Evolutionary conservation across 2,113 vertebrate genomes (phyloP).

Genomic region (Hypomesus transpacificus): DNA sequence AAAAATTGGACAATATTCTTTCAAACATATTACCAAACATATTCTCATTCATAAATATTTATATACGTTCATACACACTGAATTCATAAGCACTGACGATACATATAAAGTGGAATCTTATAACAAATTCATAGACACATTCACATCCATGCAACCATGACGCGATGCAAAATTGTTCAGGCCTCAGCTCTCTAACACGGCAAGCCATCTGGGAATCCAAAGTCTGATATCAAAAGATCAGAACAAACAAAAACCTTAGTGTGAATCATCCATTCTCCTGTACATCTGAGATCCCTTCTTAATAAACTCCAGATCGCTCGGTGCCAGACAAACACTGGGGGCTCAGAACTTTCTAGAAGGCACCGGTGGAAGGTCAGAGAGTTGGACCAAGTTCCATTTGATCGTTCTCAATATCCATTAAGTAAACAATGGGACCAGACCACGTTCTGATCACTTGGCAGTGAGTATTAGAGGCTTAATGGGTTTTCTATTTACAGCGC

Average conservation of each 20-base stretch:
- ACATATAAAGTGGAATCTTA: not conserved
- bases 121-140: not conserved
- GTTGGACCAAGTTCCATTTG: not conserved
- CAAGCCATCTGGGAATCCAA: too few relatives aligned
- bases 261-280: not conserved
- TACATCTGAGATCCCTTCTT: not conserved
- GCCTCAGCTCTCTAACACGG: not conserved
- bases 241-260: not conserved
- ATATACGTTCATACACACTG: not conserved
- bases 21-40: not conserved
- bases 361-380: not conserved
- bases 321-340: not conserved
- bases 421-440: not conserved
- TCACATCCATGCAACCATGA: not conserved
- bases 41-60: not conserved
- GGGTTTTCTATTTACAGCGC: slow-evolving; percentile 5
- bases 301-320: not conserved
- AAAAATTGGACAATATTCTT: not conserved
- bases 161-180: not conserved
- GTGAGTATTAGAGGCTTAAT: slow-evolving; percentile 2
- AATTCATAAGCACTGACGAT: not conserved
- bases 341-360: not conserved
- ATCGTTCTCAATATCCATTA: not conserved
- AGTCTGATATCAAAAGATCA: too few relatives aligned
- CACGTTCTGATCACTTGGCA: not conserved